Evolutionary conservation across 2,888 invertebrate species (phyloP), one percentile per base, ranked within the genome.

Genomic region (Exephanes ischioxanthus): DNA sequence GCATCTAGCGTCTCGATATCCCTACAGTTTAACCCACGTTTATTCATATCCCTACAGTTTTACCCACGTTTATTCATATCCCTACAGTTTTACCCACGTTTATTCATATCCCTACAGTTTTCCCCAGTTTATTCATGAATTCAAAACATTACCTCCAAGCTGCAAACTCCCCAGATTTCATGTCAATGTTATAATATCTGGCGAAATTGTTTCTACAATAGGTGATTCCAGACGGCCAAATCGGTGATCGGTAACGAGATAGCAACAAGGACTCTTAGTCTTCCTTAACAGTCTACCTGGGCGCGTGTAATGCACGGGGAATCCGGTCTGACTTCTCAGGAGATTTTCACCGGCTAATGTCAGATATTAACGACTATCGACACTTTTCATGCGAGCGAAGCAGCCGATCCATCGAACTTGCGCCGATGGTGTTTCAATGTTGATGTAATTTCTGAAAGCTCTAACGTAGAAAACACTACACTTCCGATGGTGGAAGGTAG

Each of bases 381-480:
- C 41, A 11, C 11, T 41, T 41, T 9, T 41, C 41, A 11, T 41
- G 2, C 7, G 41, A 41, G 5, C 41, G 1, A 11, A 41, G 11
- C 41, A 11, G 41, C 1, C 2, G 41, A 2, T 45, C 45, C 45
- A 45, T 16, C 45, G 41, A 2, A 41, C 7, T 14, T 3, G 16
- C 4, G 2, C 11, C 61, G 51, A 77, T 48, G 63, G 86, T 87
- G 37, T 86, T 86, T 77, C 78, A 89, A 89, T 83, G 72, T 84
- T 87, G 87, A 89, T 90, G 26, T 89, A 87, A 91, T 90, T 89
- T 88, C 87, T 73, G 68, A 67, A 22, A 58, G 26, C 3, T 14
- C 4, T 4, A 22, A 22, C 19, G 22, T 9, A 45, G 22, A 26
- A 26, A 26, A 58, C n/a, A n/a, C 22, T 26, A 58, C 58, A 26